Base-by-base conservation (phyloP, 2,888 invertebrate genomes). In the Corbicula japonica region DNA sequence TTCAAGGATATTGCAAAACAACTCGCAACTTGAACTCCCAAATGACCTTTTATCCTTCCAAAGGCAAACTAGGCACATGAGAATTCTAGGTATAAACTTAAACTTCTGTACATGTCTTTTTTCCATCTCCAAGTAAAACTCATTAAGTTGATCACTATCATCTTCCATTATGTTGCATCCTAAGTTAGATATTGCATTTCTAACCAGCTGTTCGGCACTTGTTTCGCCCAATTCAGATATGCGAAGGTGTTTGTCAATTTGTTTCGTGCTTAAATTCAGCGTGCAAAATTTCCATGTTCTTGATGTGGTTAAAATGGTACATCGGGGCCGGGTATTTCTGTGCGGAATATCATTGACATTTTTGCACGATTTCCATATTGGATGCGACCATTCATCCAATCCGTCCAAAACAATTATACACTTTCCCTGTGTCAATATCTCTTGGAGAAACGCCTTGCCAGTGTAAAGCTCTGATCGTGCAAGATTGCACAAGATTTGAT, bases 351-450 rank as follows among this genome's bases (percentile, higher is more conserved):
- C 54, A 30, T 54, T 54, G 1, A 8, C 2, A 1, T 28, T 54
- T 30, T 54, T 28, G 18, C 54, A 30, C n/a, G n/a, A n/a, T n/a
- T 54, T 54, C n/a, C 3, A 2, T 54, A 32, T 54, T 54, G 54
- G 54, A 54, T 54, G 54, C 15, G 30, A 18, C 54, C 54, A 54
- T 54, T 54, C 54, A n/a, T 54, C 54, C 1, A 54, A n/a, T 54
- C 54, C 54, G 32, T 54, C 54, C 21, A 54, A 3, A 21, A 54
- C 32, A 10, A 54, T 54, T 30, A 54, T 32, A 23, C 54, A 54
- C 10, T 5, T 3, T 30, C 32, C 54, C 26, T 54, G 28, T 30
- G 54, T 54, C 1, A 54, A 32, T 30, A 54, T 23, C 12, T 30
- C 26, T 30, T 54, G 54, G 3, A 54, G 54, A 30, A 54, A 54